phyloP scores from a whole-genome alignment of 2,113 vertebrate genomes.

The Beaufortia kweichowensis region DNA sequence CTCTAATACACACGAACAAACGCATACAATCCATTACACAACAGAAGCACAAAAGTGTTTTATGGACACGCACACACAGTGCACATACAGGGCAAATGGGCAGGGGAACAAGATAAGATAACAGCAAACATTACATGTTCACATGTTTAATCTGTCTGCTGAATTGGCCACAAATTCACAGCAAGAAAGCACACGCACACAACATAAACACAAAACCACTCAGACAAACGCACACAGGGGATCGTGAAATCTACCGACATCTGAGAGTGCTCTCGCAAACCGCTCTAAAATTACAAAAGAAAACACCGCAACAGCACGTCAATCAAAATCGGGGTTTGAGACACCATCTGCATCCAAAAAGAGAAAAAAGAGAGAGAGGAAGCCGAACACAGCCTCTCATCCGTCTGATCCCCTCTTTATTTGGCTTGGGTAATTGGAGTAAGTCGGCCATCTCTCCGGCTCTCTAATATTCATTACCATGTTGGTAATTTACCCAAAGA shows the following conservation, averaged over 20 bases:
- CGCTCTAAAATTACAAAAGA: constrained; percentile 37
- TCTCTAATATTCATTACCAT: constrained; percentile 67
- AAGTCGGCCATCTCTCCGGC: constrained; percentile 65
- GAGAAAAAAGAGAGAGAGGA: constrained; percentile 39
- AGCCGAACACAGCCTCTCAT: constrained; percentile 54
- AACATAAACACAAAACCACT: neutral
- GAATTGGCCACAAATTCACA: neutral
- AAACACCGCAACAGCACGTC: constrained; percentile 27
- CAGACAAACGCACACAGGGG: neutral
- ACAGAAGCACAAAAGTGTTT: neutral
- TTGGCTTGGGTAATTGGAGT: constrained; percentile 68
- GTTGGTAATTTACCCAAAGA: constrained; percentile 63
- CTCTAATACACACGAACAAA: constrained; percentile 8
- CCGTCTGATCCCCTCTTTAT: constrained; percentile 60
- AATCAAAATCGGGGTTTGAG: constrained; percentile 41
- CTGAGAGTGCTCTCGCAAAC: neutral
- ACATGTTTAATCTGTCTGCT: constrained; percentile 25
- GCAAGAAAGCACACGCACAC: neutral
- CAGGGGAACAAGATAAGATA: constrained; percentile 11
- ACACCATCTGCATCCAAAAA: constrained; percentile 50
- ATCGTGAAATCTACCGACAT: neutral
- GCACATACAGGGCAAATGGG: neutral
- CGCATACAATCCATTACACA: constrained; percentile 3
- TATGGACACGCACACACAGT: neutral
- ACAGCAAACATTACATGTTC: constrained; percentile 5